These are phyloP conservation scores for Caenorhabditis imperialis DNA, from an alignment of 2,888 invertebrate genomes.

Conservation along the genomic window DNA sequence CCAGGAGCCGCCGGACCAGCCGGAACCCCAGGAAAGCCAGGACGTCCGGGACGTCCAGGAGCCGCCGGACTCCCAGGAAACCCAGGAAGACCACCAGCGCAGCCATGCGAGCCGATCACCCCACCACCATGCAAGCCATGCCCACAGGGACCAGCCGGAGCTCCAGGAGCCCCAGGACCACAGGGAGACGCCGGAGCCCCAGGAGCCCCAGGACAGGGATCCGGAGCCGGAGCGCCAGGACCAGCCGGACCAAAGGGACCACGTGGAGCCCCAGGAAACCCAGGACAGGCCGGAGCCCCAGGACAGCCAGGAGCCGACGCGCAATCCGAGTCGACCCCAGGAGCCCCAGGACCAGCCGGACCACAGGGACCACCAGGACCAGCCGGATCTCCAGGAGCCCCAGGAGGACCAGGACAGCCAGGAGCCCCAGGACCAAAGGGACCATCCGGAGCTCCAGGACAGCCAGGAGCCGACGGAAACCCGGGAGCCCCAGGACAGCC, in stretches of 20 bases:
- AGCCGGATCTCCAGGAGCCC: constrained; percentile 57
- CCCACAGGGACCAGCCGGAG: constrained; percentile 64
- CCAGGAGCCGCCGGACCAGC: constrained; percentile 25
- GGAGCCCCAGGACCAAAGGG: constrained; percentile 52
- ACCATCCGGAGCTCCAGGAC: constrained; percentile 54
- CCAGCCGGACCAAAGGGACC: constrained; percentile 65
- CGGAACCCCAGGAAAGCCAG: constrained; percentile 53
- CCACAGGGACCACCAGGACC: constrained; percentile 53
- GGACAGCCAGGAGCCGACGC: constrained; percentile 57
- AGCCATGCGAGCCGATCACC: constrained; percentile 66
- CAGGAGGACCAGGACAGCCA: constrained; percentile 56
- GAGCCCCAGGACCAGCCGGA: constrained; percentile 61
- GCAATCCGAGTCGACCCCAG: constrained; percentile 44
- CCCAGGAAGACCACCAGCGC: constrained; percentile 61
- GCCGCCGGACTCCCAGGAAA: constrained; percentile 68
- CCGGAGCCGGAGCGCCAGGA: constrained; percentile 61
- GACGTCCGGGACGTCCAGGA: constrained; percentile 64
- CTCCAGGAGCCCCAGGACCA: constrained; percentile 69
- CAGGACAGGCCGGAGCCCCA: constrained; percentile 60
- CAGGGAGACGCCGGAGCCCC: constrained; percentile 62
- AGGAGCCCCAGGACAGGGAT: constrained; percentile 65
- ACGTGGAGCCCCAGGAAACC: constrained; percentile 67
- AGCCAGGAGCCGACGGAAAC: constrained; percentile 9
- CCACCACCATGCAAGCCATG: constrained; percentile 68
- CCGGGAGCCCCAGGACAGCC: constrained; percentile 38